Evolutionary conservation across 1,140 invertebrate species (phyloP).

Genomic region (Aphelenchoides besseyi): DNA sequence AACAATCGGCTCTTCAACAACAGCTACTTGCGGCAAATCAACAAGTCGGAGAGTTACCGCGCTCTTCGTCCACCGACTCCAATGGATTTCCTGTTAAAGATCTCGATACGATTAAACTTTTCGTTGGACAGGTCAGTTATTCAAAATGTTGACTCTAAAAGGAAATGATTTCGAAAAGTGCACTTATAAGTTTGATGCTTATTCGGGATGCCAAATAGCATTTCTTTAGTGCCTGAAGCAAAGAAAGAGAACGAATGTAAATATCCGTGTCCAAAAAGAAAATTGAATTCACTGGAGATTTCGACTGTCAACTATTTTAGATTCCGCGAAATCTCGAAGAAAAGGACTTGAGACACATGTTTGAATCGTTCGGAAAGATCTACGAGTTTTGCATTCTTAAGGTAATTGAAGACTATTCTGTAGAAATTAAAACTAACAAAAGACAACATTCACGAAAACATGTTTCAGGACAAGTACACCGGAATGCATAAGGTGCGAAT

Average conservation of each 20-base stretch:
- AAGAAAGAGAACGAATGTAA: no score
- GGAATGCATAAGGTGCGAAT: conserved; percentile 82
- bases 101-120: conserved; percentile 57
- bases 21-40: neutral
- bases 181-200: no score
- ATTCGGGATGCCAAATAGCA: no score
- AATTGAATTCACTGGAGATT: neutral
- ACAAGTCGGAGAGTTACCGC: neutral
- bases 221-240: no score
- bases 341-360: conserved; percentile 80
- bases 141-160: no score
- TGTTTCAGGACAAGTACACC: conserved; percentile 76
- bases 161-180: no score
- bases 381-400: conserved; percentile 88
- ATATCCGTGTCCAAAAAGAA: no score
- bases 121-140: conserved; percentile 59
- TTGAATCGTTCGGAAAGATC: conserved; percentile 87
- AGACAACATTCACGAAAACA: no score
- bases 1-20: neutral
- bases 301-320: conserved; percentile 65
- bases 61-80: conserved; percentile 53
- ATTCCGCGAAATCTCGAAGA: conserved; percentile 85
- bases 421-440: neutral
- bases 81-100: conserved; percentile 63
- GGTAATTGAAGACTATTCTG: conserved; percentile 58